Percentiles rank a stretch among this genome's conserved stretches.
These are phyloP conservation scores for Eustalomyia histrio DNA, from an alignment of 2,888 invertebrate genomes.

Conservation along the genomic window DNA sequence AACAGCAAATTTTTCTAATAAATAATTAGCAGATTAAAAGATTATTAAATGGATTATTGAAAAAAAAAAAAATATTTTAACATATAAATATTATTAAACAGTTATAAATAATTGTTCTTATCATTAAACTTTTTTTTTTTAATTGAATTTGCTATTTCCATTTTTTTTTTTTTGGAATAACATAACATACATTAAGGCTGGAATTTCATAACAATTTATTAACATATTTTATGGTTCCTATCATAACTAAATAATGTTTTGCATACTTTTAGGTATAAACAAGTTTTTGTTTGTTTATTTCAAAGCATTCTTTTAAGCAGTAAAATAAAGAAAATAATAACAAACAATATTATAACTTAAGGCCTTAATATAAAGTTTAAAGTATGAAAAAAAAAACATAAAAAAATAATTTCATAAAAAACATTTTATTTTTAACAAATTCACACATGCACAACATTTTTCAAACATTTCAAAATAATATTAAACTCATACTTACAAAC, in stretches of 20 bases:
- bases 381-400: background rate
- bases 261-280: background rate
- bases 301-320: conserved; percentile 5
- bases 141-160: too few relatives aligned
- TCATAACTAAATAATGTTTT: background rate
- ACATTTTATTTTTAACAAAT: background rate
- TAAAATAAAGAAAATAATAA: background rate
- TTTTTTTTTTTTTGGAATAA: too few relatives aligned
- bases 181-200: background rate
- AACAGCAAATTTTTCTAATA: too few relatives aligned
- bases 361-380: background rate
- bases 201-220: conserved; percentile 33
- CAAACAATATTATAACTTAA: background rate
- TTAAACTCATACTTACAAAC: background rate
- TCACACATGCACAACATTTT: background rate
- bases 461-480: background rate
- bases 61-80: too few relatives aligned
- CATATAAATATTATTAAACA: too few relatives aligned
- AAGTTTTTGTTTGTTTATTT: background rate
- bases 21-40: too few relatives aligned
- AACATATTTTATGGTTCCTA: conserved; percentile 9
- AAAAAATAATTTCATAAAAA: background rate
- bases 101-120: too few relatives aligned
- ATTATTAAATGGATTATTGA: too few relatives aligned
- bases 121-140: too few relatives aligned